Conservation (phyloP, 2,113 vertebrate species). For the Porphyrio hochstetteri region DNA sequence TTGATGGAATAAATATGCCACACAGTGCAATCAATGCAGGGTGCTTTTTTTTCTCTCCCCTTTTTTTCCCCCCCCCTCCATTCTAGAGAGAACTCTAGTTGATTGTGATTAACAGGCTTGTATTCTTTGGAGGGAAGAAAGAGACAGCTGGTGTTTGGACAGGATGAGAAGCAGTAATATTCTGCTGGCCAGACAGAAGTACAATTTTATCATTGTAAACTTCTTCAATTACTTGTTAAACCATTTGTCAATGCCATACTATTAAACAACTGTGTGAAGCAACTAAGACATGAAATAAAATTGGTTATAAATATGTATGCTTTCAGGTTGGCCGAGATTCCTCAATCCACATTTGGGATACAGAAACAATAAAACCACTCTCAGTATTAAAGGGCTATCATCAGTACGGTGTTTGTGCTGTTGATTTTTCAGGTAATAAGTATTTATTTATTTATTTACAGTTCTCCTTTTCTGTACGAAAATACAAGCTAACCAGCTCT, state of each 20-base stretch:
- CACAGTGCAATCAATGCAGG: neutral
- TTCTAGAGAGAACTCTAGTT: neutral
- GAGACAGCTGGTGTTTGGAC: neutral
- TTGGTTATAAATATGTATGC: neutral
- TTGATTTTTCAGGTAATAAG: slow-evolving; percentile 95
- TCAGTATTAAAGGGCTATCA: slow-evolving; percentile 95
- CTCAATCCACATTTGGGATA: slow-evolving; percentile 95
- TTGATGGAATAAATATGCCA: slow-evolving; percentile 9
- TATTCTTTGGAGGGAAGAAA: neutral
- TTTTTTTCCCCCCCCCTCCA: fast-evolving
- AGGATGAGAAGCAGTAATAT: neutral
- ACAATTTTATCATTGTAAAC: neutral
- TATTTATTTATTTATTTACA: slow-evolving; percentile 23
- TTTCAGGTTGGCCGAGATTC: slow-evolving; percentile 94
- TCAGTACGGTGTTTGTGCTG: slow-evolving; percentile 91
- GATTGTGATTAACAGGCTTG: neutral
- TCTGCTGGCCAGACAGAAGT: neutral
- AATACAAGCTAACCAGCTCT: neutral
- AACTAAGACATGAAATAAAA: neutral
- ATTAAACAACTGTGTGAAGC: neutral
- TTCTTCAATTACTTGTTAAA: neutral
- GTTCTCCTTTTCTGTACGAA: neutral
- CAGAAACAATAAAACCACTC: slow-evolving; percentile 90
- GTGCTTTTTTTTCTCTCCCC: fast-evolving
- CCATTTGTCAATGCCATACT: neutral